A percentile compares a stretch with the other conserved stretches of the same genome.
Conservation (phyloP, 2,888 invertebrate genomes). For the Lingula anatina region DNA sequence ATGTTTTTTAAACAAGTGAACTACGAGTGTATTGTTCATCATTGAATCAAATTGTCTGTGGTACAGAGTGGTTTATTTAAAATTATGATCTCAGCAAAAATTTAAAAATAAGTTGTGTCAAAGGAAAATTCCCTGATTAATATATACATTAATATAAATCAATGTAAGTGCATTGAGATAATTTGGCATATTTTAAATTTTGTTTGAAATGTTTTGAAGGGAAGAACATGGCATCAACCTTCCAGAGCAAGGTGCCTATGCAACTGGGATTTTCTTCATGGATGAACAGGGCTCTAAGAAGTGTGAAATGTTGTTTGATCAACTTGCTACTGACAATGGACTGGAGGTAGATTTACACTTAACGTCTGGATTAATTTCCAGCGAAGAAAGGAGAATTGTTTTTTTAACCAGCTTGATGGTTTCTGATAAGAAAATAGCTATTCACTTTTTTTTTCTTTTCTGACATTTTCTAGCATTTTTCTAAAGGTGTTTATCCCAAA, state of each 20-base stretch:
- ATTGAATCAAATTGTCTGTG: too few species aligned
- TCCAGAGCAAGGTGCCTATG: constrained; percentile 84
- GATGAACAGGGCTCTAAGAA: constrained; percentile 60
- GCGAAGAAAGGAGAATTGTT: neutral
- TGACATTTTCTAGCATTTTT: neutral
- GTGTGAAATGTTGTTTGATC: constrained; percentile 75
- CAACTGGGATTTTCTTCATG: constrained; percentile 93
- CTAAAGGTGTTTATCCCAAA: neutral
- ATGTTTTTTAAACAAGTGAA: too few species aligned
- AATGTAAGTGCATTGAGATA: too few species aligned
- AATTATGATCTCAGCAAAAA: too few species aligned
- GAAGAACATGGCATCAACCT: constrained; percentile 74
- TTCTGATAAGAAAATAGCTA: neutral
- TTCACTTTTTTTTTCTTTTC: neutral
- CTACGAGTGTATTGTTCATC: too few species aligned
- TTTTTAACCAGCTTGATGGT: neutral
- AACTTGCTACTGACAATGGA: constrained; percentile 73
- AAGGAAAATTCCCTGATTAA: too few species aligned
- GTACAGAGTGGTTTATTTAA: too few species aligned
- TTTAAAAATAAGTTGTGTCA: too few species aligned
- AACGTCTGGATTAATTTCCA: too few species aligned
- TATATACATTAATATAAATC: too few species aligned
- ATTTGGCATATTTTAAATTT: neutral
- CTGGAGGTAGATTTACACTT: constrained; percentile 60
- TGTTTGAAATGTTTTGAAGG: constrained; percentile 54